Evolutionary conservation across 2,888 invertebrate species (phyloP), one percentile per base, ranked within the genome.

Genomic region (Synanthedon tipuliformis): DNA sequence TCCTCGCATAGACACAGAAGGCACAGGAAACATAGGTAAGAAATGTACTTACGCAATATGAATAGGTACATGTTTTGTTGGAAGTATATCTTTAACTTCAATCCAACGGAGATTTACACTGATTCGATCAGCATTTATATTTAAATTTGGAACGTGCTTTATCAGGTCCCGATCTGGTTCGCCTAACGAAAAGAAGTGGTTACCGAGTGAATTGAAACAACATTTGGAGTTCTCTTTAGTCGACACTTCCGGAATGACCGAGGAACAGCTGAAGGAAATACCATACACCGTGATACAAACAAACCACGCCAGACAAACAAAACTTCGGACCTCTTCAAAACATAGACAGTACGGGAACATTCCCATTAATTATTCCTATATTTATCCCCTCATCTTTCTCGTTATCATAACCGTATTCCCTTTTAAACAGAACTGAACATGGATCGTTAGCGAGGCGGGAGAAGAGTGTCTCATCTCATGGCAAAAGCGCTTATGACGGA

Each of bases 241-340:
- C 54, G 96, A 96, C 65, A 96, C 96, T 0, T 89, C 93, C 18
- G 96, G 96, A 55, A 95, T 97, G 95, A 93, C 92, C 52, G 95
- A 95, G 69, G 92, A 92, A 61, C 95, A 95, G 71, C 88, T 95
- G 27, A 90, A 94, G 57, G 95, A 95, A 81, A 95, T 96, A 68
- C 95, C 95, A 3, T 96, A 96, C 75, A 95, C 95, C 0, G 94
- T 95, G 50, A 95, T 95, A 13, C 94, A 95, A 78, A 92, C 93
- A 57, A 88, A 81, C 71, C 89, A 90, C 63, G 89, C 90, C 40
- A 88, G 90, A 52, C 90, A 90, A 59, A 83, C 90, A 41, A 90
- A 90, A 64, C 78, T 90, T 15, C 71, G 80, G 34, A 82, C 84
- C 3, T 77, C 87, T 18, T 81, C 87, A 10, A 82, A 83, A 68